Evolutionary conservation across 2,888 invertebrate genomes (phyloP).

Genomic region (Tuberolachnus salignus): DNA sequence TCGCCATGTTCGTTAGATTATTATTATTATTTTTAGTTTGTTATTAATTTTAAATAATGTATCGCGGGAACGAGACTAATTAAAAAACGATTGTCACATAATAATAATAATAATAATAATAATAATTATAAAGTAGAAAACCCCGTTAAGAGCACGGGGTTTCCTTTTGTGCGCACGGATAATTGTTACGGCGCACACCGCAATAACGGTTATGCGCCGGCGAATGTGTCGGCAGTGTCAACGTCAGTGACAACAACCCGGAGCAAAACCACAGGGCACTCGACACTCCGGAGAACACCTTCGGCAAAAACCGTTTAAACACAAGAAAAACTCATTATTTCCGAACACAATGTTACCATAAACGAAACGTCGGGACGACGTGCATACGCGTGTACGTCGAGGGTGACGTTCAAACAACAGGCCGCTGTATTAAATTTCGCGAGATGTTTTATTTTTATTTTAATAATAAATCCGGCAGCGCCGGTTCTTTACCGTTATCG

Average conservation of each 20-base stretch:
- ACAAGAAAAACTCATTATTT: conserved; percentile 40
- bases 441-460: no score
- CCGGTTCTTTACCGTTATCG: no score
- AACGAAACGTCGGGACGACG: no score
- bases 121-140: neutral
- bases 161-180: neutral
- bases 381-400: no score
- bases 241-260: conserved; percentile 9
- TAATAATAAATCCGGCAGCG: no score
- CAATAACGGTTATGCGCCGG: no score
- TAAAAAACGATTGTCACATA: neutral
- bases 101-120: no score
- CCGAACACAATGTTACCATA: neutral
- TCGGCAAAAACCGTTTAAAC: conserved; percentile 16
- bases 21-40: no score
- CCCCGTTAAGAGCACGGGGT: neutral
- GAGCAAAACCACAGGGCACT: conserved; percentile 26
- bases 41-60: no score
- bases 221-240: conserved; percentile 10
- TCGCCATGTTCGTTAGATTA: no score
- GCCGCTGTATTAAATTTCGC: no score
- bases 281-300: neutral
- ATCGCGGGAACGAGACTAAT: neutral
- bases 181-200: neutral
- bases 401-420: no score